Evolutionary conservation across 2,113 vertebrate genomes (phyloP), one percentile per base, ranked within the genome.

Genomic region (Raja brachyura): DNA sequence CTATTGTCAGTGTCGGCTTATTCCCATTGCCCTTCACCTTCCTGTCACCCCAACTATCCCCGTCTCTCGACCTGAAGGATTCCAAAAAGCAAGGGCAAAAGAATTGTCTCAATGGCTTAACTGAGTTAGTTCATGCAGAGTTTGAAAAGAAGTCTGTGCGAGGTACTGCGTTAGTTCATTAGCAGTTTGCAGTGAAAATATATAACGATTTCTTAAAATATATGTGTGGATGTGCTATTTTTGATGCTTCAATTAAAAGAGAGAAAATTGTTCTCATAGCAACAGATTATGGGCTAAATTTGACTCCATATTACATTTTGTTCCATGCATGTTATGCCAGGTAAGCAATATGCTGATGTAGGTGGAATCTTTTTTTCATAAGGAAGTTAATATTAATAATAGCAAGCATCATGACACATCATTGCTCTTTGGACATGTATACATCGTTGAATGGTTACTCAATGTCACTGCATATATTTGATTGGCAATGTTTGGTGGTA

Each of bases 341-440:
- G 28, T 88, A 63, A 63, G 28, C 83, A 88, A 56, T 18, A 88
- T 18, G 59, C 83, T 63, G 11, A 63, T 31, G 59, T 16, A 63
- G 83, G 59, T 63, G 59, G 54, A 25, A 5, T 81, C 22, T 86
- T 66, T 86, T 33, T 31, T n/a, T n/a, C 14, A 31, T 63, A 66
- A 88, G 31, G 83, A 56, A 63, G 59, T 88, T 88, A 63, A 88
- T 88, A 18, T 88, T 77, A 33, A 77, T 88, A 88, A 88, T 88
- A 88, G 56, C 83, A 88, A 88, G 61, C 25, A 31, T 88, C 59
- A 7, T n/a, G 83, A 13, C 28, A 88, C 59, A 88, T 63, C n/a
- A 88, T 88, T 88, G 13, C 56, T 88, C 59, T 33, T 66, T 63
- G 83, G 59, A 14, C 61, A 14, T 16, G n/a, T 88, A 63, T 14